A percentile compares a stretch with the other conserved stretches of the same genome.
These are phyloP conservation scores for Batillaria attramentaria DNA, from an alignment of 1,140 invertebrate genomes.

Conservation along the genomic window DNA sequence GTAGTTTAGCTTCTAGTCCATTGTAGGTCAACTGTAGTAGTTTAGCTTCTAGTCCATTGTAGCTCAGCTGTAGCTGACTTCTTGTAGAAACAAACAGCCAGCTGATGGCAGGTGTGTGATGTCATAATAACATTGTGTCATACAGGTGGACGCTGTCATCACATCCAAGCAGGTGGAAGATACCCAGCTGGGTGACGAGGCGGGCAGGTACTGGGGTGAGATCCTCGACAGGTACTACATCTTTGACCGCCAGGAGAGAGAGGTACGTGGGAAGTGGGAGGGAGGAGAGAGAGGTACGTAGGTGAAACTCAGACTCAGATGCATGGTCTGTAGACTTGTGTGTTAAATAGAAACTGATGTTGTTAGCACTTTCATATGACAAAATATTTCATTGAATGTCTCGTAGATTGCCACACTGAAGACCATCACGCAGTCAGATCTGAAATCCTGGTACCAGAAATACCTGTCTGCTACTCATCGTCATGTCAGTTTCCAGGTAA, in stretches of 20 bases:
- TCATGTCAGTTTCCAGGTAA: conserved; percentile 51
- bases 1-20: background rate
- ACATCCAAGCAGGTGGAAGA: conserved; percentile 44
- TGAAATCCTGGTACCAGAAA: conserved; percentile 46
- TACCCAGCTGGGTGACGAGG: conserved; percentile 50
- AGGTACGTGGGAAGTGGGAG: conserved; percentile 30
- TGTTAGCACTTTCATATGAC: background rate
- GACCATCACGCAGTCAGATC: conserved; percentile 31
- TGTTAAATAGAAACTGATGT: background rate
- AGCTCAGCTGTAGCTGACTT: no score
- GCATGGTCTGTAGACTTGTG: background rate
- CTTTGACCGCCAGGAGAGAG: conserved; percentile 51
- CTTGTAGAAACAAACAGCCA: background rate
- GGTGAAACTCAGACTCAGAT: background rate
- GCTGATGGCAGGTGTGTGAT: background rate
- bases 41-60: no score
- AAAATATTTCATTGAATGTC: background rate
- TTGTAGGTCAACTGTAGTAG: background rate
- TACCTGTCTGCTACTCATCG: conserved; percentile 33
- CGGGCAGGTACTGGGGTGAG: conserved; percentile 43
- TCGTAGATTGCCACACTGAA: conserved; percentile 38
- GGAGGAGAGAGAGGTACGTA: background rate
- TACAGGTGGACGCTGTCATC: conserved; percentile 48
- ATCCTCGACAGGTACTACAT: conserved; percentile 44
- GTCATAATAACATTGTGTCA: background rate